Percentiles rank a stretch among this genome's conserved stretches.
These are phyloP conservation scores for Drosophila obscura DNA, from an alignment of 1,140 invertebrate species.

Conservation along the genomic window DNA sequence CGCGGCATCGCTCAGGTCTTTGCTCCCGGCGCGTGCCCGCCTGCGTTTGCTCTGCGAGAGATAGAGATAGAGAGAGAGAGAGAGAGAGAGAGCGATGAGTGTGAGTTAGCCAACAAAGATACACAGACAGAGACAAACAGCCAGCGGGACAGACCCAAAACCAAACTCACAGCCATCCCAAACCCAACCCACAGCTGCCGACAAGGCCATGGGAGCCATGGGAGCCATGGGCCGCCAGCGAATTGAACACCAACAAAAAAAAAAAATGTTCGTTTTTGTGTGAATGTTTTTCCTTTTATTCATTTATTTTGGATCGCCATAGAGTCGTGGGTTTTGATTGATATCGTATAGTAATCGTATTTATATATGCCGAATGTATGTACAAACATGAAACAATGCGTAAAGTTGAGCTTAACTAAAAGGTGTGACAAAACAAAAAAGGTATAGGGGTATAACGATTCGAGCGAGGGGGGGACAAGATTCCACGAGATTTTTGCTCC, in stretches of 20 bases:
- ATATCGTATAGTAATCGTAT: constrained; percentile 19
- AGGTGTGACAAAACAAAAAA: constrained; percentile 52
- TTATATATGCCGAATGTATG: constrained; percentile 64
- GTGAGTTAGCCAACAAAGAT: constrained; percentile 33
- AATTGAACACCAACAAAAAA: too few species aligned
- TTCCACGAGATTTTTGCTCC: constrained; percentile 11
- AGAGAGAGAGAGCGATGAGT: constrained; percentile 15
- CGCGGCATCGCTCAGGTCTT: constrained; percentile 86
- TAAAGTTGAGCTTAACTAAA: constrained; percentile 62
- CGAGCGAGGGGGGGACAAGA: background rate
- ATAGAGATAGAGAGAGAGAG: constrained; percentile 9
- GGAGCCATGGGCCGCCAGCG: background rate
- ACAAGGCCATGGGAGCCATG: constrained; percentile 42
- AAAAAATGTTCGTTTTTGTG: constrained; percentile 1
- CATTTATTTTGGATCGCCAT: constrained; percentile 11
- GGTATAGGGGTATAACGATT: background rate
- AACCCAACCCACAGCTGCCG: background rate
- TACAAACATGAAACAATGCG: constrained; percentile 70
- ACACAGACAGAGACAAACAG: constrained; percentile 1
- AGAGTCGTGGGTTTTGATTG: background rate
- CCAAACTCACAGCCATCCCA: too few species aligned
- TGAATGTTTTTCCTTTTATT: constrained; percentile 20
- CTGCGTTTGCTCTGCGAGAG: constrained; percentile 33
- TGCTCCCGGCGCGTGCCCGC: constrained; percentile 44
- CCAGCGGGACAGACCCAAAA: background rate